phyloP scores from a whole-genome alignment of 2,888 invertebrate genomes.

The Microctonus aethiopoides region DNA sequence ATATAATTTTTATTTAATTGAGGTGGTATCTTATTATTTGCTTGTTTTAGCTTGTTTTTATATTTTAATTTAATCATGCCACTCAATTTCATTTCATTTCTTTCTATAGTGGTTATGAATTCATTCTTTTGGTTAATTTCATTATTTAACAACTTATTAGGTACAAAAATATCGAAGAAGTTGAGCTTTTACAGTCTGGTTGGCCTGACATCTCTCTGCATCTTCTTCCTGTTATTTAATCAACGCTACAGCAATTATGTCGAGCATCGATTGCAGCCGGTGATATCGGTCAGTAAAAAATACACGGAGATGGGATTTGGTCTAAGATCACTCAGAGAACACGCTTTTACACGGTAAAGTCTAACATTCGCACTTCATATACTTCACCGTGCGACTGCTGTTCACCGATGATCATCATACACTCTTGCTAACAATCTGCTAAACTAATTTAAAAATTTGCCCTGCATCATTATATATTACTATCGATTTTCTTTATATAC shows the following conservation, averaged over 20 bases:
- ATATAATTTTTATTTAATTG: too few species aligned
- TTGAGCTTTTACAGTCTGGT: conserved; percentile 63
- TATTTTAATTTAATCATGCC: too few species aligned
- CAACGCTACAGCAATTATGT: conserved; percentile 62
- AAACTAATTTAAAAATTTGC: background rate
- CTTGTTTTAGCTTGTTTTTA: too few species aligned
- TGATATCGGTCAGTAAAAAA: conserved; percentile 59
- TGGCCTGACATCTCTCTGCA: conserved; percentile 62
- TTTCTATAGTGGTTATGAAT: too few species aligned
- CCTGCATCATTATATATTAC: too few species aligned
- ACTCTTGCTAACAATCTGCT: background rate
- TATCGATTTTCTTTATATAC: too few species aligned
- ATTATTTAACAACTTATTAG: conserved; percentile 37
- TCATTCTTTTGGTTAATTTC: background rate
- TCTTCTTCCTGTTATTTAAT: conserved; percentile 63
- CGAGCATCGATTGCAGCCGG: conserved; percentile 61
- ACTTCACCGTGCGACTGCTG: conserved; percentile 6
- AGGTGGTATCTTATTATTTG: too few species aligned
- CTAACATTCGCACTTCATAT: conserved; percentile 44
- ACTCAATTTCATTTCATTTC: too few species aligned
- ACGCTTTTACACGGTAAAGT: conserved; percentile 50
- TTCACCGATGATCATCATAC: conserved; percentile 2
- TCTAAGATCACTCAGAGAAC: conserved; percentile 52
- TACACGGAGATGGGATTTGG: conserved; percentile 45
- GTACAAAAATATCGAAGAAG: conserved; percentile 60